Conservation (phyloP, 2,888 invertebrate genomes). For the Chrysolina haemoptera region DNA sequence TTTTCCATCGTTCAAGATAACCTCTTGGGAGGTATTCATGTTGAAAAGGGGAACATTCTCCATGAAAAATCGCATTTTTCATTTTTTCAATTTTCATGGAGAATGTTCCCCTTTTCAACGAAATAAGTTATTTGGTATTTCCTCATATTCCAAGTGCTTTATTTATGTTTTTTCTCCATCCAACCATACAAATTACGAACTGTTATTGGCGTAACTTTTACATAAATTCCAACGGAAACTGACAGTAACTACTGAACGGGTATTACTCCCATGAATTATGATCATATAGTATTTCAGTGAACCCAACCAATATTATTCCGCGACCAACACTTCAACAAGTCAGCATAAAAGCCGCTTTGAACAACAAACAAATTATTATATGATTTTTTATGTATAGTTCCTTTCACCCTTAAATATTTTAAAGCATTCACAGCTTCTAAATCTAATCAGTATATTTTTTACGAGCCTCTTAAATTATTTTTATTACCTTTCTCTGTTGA, state of each 20-base stretch:
- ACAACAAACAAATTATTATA: slow-evolving; percentile 17
- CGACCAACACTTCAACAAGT: slow-evolving; percentile 10
- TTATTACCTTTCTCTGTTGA: neutral
- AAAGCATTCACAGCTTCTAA: neutral
- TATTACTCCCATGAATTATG: neutral
- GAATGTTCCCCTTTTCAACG: no score
- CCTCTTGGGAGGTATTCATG: no score
- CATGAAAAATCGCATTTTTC: no score
- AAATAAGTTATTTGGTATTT: no score
- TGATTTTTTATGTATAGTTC: neutral
- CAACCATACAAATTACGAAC: no score
- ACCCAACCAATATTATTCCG: neutral
- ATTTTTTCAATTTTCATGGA: no score
- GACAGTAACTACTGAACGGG: neutral
- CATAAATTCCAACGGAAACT: neutral
- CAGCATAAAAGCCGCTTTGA: slow-evolving; percentile 19
- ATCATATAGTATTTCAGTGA: slow-evolving; percentile 16
- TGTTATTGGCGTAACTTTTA: no score
- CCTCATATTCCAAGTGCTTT: no score
- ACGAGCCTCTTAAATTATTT: slow-evolving; percentile 1
- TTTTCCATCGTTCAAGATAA: no score
- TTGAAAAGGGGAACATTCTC: no score
- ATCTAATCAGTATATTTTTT: neutral
- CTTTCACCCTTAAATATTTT: neutral
- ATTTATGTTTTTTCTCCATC: no score